phyloP scores from a whole-genome alignment of 2,888 invertebrate species.

The Sminthurinus aureus region DNA sequence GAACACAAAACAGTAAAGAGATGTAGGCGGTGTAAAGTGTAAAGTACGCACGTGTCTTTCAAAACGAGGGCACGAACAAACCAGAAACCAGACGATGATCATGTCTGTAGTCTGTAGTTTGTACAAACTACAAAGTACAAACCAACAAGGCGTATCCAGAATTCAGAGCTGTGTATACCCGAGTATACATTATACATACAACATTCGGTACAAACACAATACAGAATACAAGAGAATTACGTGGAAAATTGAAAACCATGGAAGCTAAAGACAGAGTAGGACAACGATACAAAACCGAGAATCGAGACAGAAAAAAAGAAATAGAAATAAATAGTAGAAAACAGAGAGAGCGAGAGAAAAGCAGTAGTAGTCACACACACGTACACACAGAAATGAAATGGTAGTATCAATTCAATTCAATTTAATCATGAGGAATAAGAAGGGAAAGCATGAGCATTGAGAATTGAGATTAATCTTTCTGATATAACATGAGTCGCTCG shows the following conservation, averaged over 20 bases:
- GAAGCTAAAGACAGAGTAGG: slow-evolving; percentile 17
- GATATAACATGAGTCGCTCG: slow-evolving; percentile 36
- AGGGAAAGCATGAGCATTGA: background rate
- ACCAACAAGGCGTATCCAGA: background rate
- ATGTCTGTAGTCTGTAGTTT: too few species aligned
- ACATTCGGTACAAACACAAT: slow-evolving; percentile 2
- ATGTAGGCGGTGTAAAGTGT: slow-evolving; percentile 21
- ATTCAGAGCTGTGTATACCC: background rate
- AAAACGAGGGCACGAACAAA: slow-evolving; percentile 26
- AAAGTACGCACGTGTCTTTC: slow-evolving; percentile 20
- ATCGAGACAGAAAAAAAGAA: background rate
- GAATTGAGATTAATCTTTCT: slow-evolving; percentile 30
- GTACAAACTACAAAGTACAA: background rate
- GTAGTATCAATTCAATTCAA: slow-evolving; percentile 35
- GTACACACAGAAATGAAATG: too few species aligned
- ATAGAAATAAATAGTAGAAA: background rate
- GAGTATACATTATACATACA: background rate
- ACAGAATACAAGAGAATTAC: slow-evolving; percentile 6
- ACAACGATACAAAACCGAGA: background rate
- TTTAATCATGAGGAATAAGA: slow-evolving; percentile 22
- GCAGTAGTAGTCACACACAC: too few species aligned
- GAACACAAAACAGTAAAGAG: background rate
- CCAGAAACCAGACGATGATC: slow-evolving; percentile 23
- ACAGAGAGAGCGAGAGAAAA: slow-evolving; percentile 21
- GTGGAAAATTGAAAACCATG: background rate